Evolutionary conservation across 2,797 vertebrate species (phyloP), one percentile per base, ranked within the genome.

Genomic region (Sciaenops ocellatus): DNA sequence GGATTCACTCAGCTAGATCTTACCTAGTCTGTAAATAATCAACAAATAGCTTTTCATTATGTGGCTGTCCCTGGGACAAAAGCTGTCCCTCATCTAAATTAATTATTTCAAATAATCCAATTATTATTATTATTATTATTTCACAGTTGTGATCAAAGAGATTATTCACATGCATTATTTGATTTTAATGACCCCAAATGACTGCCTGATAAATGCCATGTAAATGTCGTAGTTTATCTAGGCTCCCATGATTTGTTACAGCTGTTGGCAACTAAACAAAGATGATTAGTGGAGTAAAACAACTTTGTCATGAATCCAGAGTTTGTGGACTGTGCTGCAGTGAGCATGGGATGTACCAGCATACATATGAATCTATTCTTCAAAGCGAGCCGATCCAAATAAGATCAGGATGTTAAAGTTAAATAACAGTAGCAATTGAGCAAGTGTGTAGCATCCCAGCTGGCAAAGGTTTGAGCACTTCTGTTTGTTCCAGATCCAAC

Each of bases 401-500:
- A 34, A 73, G 57, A 60, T n/a, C 28, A 22, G 9, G n/a, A 28
- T 79, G 74, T 88, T 83, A 64, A 76, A 18, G 17, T 82, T 70
- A 70, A 74, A 46, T 54, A 83, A 76, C 82, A 69, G 79, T 81
- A 89, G 88, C 75, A 52, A 74, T 85, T 87, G 66, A 76, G 61
- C 28, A 71, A 77, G 24, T 51, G 54, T 68, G 56, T 26, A 2
- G 66, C 5, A 48, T 66, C 28, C 20, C 5, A 5, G 64, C 59
- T 78, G 69, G 74, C 73, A 69, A 38, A 76, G 24, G 66, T 79
- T 76, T 38, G 1, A 6, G 18, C 11, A 4, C 83, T 71, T 68
- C 18, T 84, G 85, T 92, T 90, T 93, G 82, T 91, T 93, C 80
- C 34, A 41, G 44, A 54, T 89, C 83, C 91, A 90, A 71, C 78